A percentile compares a stretch with the other conserved stretches of the same genome.
Evolutionary conservation across 2,888 invertebrate genomes (phyloP).

Genomic region (Schizotus pectinicornis): DNA sequence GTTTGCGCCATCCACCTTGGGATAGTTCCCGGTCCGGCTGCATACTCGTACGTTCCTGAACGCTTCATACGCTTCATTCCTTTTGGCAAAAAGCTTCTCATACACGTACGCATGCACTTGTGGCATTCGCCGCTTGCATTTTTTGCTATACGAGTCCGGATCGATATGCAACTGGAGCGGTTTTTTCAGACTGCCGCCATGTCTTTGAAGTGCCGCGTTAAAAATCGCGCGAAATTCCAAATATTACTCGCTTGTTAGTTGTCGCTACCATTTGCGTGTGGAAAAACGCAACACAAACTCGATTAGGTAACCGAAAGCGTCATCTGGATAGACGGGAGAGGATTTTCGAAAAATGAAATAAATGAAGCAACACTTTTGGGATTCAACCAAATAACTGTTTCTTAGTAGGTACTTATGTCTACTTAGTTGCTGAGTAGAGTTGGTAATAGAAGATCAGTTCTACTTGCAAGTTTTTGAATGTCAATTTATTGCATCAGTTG

Average conservation of each 20-base stretch:
- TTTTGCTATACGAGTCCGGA: constrained; percentile 45
- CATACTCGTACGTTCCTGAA: constrained; percentile 37
- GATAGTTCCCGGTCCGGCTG: constrained; percentile 15
- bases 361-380: too few species aligned
- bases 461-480: too few species aligned
- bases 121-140: constrained; percentile 51
- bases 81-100: constrained; percentile 49
- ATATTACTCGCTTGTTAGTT: constrained; percentile 60
- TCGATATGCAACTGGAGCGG: constrained; percentile 59
- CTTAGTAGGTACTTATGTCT: too few species aligned
- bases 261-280: constrained; percentile 39
- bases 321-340: too few species aligned
- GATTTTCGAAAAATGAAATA: too few species aligned
- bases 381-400: too few species aligned
- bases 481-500: too few species aligned
- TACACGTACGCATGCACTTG: constrained; percentile 55
- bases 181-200: constrained; percentile 47
- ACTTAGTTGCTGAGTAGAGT: too few species aligned
- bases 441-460: too few species aligned
- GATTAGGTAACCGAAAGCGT: too few species aligned
- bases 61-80: constrained; percentile 54
- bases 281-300: not conserved
- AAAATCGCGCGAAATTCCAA: constrained; percentile 61
- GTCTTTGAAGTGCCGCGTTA: constrained; percentile 59
- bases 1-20: constrained; percentile 1